phyloP scores from a whole-genome alignment of 2,797 vertebrate species.

The Anguilla megastoma region DNA sequence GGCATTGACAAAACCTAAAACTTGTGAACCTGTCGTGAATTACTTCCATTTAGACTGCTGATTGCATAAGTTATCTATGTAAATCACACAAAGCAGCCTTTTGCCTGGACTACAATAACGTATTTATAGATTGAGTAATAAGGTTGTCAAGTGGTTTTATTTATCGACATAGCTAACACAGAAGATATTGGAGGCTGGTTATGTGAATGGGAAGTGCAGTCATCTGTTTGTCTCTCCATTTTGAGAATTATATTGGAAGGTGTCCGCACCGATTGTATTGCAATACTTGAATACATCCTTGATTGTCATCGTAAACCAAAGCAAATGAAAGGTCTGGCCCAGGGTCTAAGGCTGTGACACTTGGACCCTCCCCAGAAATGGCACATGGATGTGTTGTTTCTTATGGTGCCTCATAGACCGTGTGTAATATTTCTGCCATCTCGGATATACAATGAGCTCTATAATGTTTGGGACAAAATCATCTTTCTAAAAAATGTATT shows the following conservation, averaged over 20 bases:
- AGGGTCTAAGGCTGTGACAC: neutral
- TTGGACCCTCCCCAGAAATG: neutral
- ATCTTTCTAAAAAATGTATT: neutral
- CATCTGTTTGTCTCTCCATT: neutral
- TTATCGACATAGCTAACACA: neutral
- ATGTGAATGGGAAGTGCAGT: neutral
- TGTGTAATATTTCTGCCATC: neutral
- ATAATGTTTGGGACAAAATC: neutral
- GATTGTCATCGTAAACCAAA: neutral
- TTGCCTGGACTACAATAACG: neutral
- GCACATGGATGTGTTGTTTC: neutral
- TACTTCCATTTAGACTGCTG: neutral
- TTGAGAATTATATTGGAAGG: neutral
- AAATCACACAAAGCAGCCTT: neutral
- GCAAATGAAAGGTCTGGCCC: neutral
- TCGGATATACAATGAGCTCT: neutral
- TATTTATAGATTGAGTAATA: constrained; percentile 1
- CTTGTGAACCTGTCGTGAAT: neutral
- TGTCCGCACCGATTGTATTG: neutral
- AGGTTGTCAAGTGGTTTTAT: neutral
- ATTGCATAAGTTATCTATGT: neutral
- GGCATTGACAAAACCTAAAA: neutral
- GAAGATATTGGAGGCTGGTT: neutral
- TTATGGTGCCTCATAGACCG: neutral
- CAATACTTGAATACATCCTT: neutral